These are phyloP conservation scores for Enteromius afrohamiltoni DNA, from an alignment of 2,797 vertebrate species.

Conservation along the genomic window DNA sequence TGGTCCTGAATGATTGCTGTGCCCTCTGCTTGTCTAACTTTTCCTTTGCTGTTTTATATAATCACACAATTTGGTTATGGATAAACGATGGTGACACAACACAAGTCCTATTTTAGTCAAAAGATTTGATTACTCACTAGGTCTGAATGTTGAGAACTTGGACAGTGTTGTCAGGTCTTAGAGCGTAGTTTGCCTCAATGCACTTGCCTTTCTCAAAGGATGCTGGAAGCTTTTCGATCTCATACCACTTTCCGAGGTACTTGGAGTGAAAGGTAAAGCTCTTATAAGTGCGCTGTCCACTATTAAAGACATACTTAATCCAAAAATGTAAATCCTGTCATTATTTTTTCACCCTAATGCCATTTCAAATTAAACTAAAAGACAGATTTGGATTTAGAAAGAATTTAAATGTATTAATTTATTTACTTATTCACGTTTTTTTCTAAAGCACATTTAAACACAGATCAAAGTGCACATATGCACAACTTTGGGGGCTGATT, in stretches of 20 bases:
- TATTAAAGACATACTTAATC: neutral
- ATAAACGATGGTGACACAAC: neutral
- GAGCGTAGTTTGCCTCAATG: constrained; percentile 81
- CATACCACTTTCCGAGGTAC: constrained; percentile 84
- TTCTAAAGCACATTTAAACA: too few species aligned
- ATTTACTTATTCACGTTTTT: too few species aligned
- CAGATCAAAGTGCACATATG: too few species aligned
- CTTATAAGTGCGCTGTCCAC: neutral
- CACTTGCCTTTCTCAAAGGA: constrained; percentile 85
- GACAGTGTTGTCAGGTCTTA: constrained; percentile 81
- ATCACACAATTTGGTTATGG: neutral
- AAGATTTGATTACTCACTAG: constrained; percentile 76
- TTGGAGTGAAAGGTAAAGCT: neutral
- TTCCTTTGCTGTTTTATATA: constrained; percentile 78
- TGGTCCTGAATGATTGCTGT: constrained; percentile 77
- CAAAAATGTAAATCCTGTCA: neutral
- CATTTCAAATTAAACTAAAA: neutral
- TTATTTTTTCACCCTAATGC: neutral
- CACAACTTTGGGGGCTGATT: neutral
- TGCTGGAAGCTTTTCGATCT: constrained; percentile 86
- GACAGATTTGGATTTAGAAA: neutral
- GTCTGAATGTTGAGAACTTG: constrained; percentile 78
- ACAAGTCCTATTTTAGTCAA: neutral
- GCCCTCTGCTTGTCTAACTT: constrained; percentile 74
- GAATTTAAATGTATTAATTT: too few species aligned